Conservation (phyloP, 2,888 invertebrate species). For the Heliconius erato region DNA sequence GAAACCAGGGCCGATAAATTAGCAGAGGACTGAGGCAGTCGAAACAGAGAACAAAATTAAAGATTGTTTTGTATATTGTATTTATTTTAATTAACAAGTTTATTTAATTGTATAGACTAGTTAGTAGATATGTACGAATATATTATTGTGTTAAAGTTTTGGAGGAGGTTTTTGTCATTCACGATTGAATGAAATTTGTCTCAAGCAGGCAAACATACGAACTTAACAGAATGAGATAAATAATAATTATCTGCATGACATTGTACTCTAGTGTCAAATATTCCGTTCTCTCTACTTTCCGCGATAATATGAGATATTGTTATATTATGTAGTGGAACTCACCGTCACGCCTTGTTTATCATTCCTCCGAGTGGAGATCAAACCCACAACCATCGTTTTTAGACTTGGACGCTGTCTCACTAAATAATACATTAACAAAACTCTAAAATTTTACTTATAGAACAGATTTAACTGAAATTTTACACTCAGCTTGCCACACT, state of each 20-base stretch:
- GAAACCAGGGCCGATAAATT: constrained; percentile 59
- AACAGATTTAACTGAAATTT: neutral
- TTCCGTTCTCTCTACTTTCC: neutral
- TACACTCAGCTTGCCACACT: neutral
- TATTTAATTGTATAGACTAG: neutral
- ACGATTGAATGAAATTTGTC: too few relatives aligned
- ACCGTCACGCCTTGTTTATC: neutral
- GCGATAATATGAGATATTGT: neutral
- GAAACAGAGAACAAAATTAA: constrained; percentile 25
- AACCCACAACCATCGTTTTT: neutral
- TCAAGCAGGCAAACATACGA: too few relatives aligned
- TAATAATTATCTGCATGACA: too few relatives aligned
- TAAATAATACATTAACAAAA: neutral
- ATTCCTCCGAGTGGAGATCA: neutral
- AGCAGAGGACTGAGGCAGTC: constrained; percentile 35
- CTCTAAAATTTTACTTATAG: too few relatives aligned
- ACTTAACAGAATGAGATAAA: too few relatives aligned
- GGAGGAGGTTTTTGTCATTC: too few relatives aligned
- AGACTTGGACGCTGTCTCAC: neutral
- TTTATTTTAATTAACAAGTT: neutral
- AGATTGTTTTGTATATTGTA: constrained; percentile 8
- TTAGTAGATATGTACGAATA: neutral
- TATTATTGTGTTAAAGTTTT: neutral
- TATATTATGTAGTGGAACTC: neutral
- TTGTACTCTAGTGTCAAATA: neutral